Base-by-base conservation (phyloP, 2,797 vertebrate species). In the Chiloscyllium punctatum region DNA sequence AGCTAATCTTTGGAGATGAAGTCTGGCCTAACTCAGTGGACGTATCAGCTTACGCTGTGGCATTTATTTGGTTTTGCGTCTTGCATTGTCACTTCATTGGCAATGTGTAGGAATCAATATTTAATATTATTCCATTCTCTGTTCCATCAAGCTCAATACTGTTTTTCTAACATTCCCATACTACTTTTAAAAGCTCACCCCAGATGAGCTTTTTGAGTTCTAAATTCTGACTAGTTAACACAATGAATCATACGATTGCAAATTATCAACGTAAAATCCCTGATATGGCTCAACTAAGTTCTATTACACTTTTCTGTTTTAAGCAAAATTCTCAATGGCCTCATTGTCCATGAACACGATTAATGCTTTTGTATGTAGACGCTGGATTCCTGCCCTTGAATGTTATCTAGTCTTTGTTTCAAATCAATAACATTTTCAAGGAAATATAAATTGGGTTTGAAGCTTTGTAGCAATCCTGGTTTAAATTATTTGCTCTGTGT, bases 371-470 rank as follows among this genome's bases (percentile, higher is more conserved):
- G 53, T 53, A 33, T 9, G 15, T 30, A 33, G 30, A 33, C 30
- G n/a, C 15, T 0, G 30, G 4, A 62, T n/a, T 90, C 30, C 57
- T 90, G 53, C 87, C 33, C 69, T 57, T 69, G 51, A 74, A 77
- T 95, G 95, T n/a, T 72, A 77, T 69, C 66, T 91, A 13, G 27
- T 62, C 95, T 90, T 74, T 91, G 72, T 92, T 42, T 33, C 86
- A 53, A 15, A 79, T 90, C 53, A 91, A 53, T 25, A 72, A 92
- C 86, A 92, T 25, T 15, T 95, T 74, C 62, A 68, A 79, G 84
- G 27, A 95, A 90, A 72, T 71, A 68, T 69, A 68, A 95, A 95
- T 88, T 53, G 69, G 66, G 37, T 71, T 27, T 90, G 84, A 71
- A 95, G 37, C 23, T 42, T 90, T 68, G 21, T 66, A 95, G 25